Conservation (phyloP, 2,113 vertebrate genomes). For the Hyaena hyaena region DNA sequence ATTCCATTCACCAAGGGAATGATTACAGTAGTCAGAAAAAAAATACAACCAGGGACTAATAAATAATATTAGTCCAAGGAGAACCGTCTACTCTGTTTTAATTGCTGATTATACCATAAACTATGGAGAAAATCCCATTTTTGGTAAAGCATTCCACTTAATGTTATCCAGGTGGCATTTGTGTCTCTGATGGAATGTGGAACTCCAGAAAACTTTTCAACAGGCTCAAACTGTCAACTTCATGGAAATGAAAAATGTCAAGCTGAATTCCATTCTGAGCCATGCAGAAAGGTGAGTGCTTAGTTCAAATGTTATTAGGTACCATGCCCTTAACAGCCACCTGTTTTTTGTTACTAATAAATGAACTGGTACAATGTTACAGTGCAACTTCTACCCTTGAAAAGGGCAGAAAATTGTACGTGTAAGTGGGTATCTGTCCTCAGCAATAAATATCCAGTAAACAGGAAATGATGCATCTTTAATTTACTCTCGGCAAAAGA, state of each 20-base stretch:
- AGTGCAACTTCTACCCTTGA: neutral
- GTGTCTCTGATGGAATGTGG: neutral
- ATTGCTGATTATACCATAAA: slow-evolving; percentile 30
- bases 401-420: neutral
- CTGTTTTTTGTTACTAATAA: slow-evolving; percentile 11
- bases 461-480: neutral
- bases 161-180: neutral
- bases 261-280: neutral
- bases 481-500: neutral
- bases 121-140: neutral
- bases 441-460: slow-evolving; percentile 7
- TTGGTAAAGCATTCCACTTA: neutral
- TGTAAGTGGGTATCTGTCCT: neutral
- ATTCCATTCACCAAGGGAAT: neutral
- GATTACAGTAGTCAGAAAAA: neutral
- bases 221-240: slow-evolving; percentile 15
- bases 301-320: neutral
- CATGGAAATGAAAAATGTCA: neutral
- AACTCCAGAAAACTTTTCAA: slow-evolving; percentile 37
- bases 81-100: neutral
- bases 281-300: neutral
- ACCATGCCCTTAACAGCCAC: neutral
- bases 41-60: neutral
- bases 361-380: neutral
- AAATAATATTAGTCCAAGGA: neutral